Evolutionary conservation across 1,140 invertebrate species (phyloP).

Genomic region (Dinoponera quadriceps): DNA sequence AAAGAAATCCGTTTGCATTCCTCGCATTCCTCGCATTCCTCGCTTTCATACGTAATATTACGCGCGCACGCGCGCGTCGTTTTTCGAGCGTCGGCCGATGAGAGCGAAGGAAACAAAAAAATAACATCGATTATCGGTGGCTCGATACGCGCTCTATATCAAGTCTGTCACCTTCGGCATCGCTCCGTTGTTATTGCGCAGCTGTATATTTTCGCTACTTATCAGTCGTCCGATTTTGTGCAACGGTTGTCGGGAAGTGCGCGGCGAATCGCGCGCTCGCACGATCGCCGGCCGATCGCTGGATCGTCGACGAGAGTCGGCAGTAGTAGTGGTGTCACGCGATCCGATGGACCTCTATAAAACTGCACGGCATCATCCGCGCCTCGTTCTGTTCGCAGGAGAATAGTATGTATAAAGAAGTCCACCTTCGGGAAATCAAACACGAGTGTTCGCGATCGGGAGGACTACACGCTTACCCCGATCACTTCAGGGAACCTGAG

Average conservation of each 20-base stretch:
- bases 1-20: too few relatives aligned
- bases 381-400: conserved; percentile 74
- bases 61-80: not conserved
- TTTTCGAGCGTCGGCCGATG: conserved; percentile 20
- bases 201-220: not conserved
- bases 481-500: conserved; percentile 82
- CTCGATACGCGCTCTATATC: conserved; percentile 1
- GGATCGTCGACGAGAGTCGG: too few relatives aligned
- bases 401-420: conserved; percentile 84
- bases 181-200: not conserved
- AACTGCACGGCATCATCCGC: not conserved
- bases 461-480: conserved; percentile 82
- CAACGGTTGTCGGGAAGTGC: not conserved
- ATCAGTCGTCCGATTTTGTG: not conserved
- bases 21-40: too few relatives aligned
- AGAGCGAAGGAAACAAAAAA: too few relatives aligned
- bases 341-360: not conserved
- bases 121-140: not conserved
- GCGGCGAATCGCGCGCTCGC: too few relatives aligned
- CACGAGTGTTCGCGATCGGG: conserved; percentile 82
- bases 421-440: conserved; percentile 79
- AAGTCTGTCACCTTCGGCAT: not conserved
- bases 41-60: too few relatives aligned
- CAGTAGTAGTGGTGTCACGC: not conserved
- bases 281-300: too few relatives aligned